A percentile compares a stretch with the other conserved stretches of the same genome.
Evolutionary conservation across 2,797 vertebrate genomes (phyloP).

Genomic region (Galagoides demidoff): DNA sequence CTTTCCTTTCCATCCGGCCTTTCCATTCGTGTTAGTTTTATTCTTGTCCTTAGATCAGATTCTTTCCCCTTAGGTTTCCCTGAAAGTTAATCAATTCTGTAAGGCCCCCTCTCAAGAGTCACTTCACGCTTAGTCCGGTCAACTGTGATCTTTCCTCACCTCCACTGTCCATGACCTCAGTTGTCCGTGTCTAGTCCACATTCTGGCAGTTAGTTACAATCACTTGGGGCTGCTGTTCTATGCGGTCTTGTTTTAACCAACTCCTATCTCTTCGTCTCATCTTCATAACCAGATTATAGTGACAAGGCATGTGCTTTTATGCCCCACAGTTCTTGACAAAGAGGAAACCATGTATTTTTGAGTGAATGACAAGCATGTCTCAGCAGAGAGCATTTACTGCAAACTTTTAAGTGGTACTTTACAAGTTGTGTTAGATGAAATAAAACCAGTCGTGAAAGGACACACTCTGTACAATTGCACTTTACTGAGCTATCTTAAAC

Average conservation of each 20-base stretch:
- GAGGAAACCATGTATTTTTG: neutral
- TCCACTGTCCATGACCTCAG: neutral
- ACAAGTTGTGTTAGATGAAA: neutral
- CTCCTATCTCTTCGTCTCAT: neutral
- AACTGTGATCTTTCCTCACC: neutral
- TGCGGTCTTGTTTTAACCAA: neutral
- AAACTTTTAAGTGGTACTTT: neutral
- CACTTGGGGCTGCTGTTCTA: neutral
- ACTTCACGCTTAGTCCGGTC: neutral
- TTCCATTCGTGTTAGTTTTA: neutral
- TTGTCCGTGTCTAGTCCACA: neutral
- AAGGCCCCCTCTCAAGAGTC: neutral
- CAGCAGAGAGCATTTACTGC: neutral
- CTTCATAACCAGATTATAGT: neutral
- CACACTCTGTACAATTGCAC: neutral
- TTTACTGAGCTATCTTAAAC: neutral
- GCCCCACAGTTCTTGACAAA: neutral
- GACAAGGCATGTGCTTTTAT: neutral
- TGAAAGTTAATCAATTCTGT: neutral
- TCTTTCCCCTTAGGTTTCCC: neutral
- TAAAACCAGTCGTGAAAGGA: neutral
- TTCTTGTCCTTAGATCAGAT: neutral
- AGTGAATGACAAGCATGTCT: neutral
- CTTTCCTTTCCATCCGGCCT: neutral
- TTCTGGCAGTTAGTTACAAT: neutral